Base-by-base conservation (phyloP, 2,113 vertebrate genomes). In the Tenebrosternarchus preto region DNA sequence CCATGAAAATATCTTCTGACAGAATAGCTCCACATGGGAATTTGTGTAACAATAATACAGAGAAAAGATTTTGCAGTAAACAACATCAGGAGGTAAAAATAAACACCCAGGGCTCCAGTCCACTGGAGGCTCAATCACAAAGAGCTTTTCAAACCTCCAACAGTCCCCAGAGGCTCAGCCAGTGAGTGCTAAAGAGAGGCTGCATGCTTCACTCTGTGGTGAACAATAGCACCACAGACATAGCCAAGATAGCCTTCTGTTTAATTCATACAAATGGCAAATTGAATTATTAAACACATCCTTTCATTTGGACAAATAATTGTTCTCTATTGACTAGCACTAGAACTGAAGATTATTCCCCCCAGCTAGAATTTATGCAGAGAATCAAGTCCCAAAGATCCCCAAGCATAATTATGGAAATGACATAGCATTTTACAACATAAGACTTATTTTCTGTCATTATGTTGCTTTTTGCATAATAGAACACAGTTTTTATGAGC, bases 291-390 rank as follows among this genome's bases (percentile, higher is more conserved):
- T 83, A 81, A 85, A 86, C 50, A 78, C 11, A 84, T 59, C 75
- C 83, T 82, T 86, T 87, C 82, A 75, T 82, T 86, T 83, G 63
- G 74, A 56, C 83, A 83, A 86, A 84, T 87, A 78, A 86, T 85
- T 85, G 76, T 71, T 63, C 74, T 81, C 81, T 80, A 75, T 82
- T 81, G 73, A 84, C 77, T 66, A 57, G 63, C 36, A 64, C 46
- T 78, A 59, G 57, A 67, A 84, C 39, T 36, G 33, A 83, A 78
- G 82, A 85, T 77, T 76, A 84, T 81, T 74, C 27, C 22, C 71
- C 82, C 72, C 76, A 70, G 63, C 22, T 80, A 73, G 36, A 73
- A 75, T 84, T 36, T 81, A 66, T 79, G 43, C 73, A 79, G 29
- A 80, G 31, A 68, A 50, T 83, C 70, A 85, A 85, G 82, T 57